phyloP scores from a whole-genome alignment of 2,888 invertebrate genomes.

The Drosophila vallismaia region DNA sequence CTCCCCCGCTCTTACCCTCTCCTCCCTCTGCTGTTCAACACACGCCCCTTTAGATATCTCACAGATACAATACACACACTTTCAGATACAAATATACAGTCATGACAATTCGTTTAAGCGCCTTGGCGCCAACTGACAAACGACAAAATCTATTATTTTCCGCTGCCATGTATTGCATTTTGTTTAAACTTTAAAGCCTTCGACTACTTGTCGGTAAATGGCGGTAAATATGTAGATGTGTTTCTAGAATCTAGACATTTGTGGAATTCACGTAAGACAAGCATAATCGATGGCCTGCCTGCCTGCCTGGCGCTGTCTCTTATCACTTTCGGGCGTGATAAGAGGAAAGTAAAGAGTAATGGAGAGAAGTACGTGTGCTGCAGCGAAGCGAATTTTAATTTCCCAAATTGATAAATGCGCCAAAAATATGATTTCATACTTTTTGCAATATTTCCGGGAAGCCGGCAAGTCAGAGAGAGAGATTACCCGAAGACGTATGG shows the following conservation, averaged over 20 bases:
- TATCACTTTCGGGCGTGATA: constrained; percentile 45
- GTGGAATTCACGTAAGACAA: constrained; percentile 58
- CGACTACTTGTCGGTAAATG: constrained; percentile 4
- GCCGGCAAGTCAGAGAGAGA: not conserved
- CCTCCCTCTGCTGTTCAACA: not conserved
- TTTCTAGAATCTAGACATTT: not conserved
- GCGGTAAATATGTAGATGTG: constrained; percentile 6
- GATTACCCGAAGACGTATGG: not conserved
- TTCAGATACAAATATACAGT: constrained; percentile 20
- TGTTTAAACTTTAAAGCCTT: constrained; percentile 24
- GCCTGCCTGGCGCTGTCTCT: constrained; percentile 38
- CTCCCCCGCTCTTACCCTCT: not conserved
- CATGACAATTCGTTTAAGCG: constrained; percentile 63
- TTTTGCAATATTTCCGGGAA: constrained; percentile 31
- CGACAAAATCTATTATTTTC: constrained; percentile 48
- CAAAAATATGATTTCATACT: constrained; percentile 22
- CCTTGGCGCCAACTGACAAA: constrained; percentile 68
- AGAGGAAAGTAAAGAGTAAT: not conserved
- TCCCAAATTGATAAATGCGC: constrained; percentile 39
- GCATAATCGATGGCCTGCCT: constrained; percentile 63
- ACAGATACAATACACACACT: constrained; percentile 18
- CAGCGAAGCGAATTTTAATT: constrained; percentile 27
- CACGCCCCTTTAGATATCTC: constrained; percentile 25
- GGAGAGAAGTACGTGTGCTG: constrained; percentile 28
- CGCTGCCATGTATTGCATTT: constrained; percentile 19